Evolutionary conservation across 2,888 invertebrate genomes (phyloP).

Genomic region (Seira musarum): DNA sequence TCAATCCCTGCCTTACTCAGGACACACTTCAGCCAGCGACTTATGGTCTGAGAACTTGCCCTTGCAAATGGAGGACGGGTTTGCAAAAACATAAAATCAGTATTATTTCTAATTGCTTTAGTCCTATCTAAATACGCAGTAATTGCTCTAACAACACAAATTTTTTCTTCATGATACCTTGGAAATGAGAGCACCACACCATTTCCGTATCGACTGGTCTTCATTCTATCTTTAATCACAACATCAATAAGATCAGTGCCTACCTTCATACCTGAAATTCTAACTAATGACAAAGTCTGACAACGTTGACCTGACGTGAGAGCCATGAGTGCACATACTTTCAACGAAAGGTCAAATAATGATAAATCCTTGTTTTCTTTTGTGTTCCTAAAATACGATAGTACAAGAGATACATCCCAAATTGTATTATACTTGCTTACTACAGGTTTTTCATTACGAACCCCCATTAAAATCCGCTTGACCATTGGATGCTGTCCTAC

Average conservation of each 20-base stretch:
- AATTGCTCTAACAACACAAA: not conserved
- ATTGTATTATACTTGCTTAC: not conserved
- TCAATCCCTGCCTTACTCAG: not conserved
- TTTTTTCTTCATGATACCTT: not conserved
- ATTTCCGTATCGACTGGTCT: not conserved
- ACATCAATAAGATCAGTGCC: not conserved
- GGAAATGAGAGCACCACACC: not conserved
- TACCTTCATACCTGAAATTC: not conserved
- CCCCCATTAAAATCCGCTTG: not conserved
- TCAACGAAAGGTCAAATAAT: not conserved
- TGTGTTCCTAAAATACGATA: not conserved
- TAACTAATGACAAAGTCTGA: not conserved
- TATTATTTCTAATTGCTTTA: not conserved
- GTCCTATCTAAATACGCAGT: not conserved
- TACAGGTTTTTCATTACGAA: not conserved
- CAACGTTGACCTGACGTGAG: constrained; percentile 11
- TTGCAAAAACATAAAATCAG: not conserved
- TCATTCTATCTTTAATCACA: not conserved
- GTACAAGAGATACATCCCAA: not conserved
- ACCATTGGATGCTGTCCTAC: not conserved
- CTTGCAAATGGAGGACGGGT: not conserved
- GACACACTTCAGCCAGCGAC: constrained; percentile 21
- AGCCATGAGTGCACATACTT: not conserved
- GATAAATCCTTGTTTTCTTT: not conserved
- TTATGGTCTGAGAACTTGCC: constrained; percentile 13